Evolutionary conservation across 2,797 vertebrate genomes (phyloP), one percentile per base, ranked within the genome.

Genomic region (Microchirus variegatus): DNA sequence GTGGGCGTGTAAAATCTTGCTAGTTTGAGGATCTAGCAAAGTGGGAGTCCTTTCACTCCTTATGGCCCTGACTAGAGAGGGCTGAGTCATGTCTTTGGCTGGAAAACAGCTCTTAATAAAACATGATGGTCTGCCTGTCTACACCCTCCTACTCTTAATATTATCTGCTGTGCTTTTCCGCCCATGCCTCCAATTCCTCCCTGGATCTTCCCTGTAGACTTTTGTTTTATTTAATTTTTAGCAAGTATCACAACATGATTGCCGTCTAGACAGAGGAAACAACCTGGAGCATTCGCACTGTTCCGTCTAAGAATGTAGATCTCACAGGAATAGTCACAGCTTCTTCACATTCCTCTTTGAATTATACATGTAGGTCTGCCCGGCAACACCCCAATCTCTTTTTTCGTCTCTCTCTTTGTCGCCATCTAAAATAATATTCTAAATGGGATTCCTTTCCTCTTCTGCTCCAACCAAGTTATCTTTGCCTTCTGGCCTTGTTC

Each of bases 81-180:
- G 71, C 63, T 87, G 87, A 92, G 80, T 91, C 86, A 86, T 75
- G 81, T 62, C 74, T 81, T 61, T 70, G 66, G 76, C 70, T 80
- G 50, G 75, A 82, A 87, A 70, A 73, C 56, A 66, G 75, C 61
- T 80, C 72, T 89, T 87, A 90, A 91, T 91, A 89, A 91, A 90
- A 87, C 75, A 88, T 74, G 75, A 89, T 75, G 76, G 81, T 80
- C 77, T 70, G 77, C 72, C 73, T 72, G 68, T 83, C 82, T 77
- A 55, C 53, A 42, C 40, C 62, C 38, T 79, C 67, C 61, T 55
- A 67, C 69, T 65, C 60, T 70, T 69, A 68, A 76, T 79, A 76
- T 75, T 61, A 64, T 70, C 54, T 52, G 52, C 65, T 41, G 46
- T 49, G 67, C 50, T 78, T 55, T 48, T 17, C 60, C 74, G 73